Percentiles rank a stretch among this genome's conserved stretches.
phyloP scores from a whole-genome alignment of 2,797 vertebrate species.

The Chaetodon trifasciatus region DNA sequence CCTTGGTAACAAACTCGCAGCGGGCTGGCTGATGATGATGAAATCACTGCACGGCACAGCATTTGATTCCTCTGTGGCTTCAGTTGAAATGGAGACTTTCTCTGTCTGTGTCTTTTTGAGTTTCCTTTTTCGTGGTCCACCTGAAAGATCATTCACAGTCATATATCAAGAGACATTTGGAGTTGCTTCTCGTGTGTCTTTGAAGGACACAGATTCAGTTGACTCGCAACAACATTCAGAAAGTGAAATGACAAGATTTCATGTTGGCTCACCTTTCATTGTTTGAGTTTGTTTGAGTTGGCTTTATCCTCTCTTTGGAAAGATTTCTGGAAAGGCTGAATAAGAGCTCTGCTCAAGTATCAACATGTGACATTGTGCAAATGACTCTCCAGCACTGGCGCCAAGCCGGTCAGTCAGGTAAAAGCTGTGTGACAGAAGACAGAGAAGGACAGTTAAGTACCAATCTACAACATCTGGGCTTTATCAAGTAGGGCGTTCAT shows the following conservation, averaged over 20 bases:
- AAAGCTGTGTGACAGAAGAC: background rate
- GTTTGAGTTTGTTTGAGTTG: background rate
- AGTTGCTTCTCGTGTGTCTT: background rate
- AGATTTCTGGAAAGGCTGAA: constrained; percentile 13
- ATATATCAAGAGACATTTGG: background rate
- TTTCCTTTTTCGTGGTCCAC: constrained; percentile 48
- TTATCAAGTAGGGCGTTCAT: background rate
- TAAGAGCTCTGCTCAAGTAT: background rate
- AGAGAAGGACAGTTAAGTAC: fast-evolving
- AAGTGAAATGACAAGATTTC: background rate
- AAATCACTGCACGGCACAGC: background rate
- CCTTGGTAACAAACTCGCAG: background rate
- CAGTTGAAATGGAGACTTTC: background rate
- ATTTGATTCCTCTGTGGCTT: constrained; percentile 18
- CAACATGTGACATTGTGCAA: background rate
- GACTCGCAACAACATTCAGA: background rate
- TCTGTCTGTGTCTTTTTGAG: constrained; percentile 3
- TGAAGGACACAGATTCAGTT: background rate
- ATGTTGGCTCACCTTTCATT: constrained; percentile 60
- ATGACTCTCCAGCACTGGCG: background rate
- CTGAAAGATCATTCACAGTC: constrained; percentile 31
- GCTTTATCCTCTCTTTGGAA: constrained; percentile 6
- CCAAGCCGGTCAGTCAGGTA: background rate
- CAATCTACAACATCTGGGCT: background rate
- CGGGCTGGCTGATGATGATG: background rate